These are phyloP conservation scores for Oxytorus armatus DNA, from an alignment of 2,888 invertebrate species.

Conservation along the genomic window DNA sequence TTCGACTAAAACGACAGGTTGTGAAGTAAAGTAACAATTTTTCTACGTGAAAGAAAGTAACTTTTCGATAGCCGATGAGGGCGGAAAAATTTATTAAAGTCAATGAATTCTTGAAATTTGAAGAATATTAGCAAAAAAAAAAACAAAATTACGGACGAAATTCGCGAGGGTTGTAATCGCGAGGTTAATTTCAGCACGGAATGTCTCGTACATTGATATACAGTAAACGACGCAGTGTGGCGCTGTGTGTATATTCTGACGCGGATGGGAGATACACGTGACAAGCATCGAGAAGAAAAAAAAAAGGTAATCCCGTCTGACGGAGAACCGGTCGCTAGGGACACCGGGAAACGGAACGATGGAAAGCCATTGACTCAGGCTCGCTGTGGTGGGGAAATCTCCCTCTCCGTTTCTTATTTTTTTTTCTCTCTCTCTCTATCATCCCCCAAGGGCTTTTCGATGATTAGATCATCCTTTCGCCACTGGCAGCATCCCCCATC, in stretches of 20 bases:
- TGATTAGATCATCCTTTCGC: constrained; percentile 73
- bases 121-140: too few species aligned
- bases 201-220: background rate
- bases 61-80: too few species aligned
- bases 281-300: constrained; percentile 79
- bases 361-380: constrained; percentile 77
- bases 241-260: background rate
- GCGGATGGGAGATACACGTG: constrained; percentile 76
- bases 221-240: background rate
- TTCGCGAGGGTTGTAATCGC: too few species aligned
- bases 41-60: too few species aligned
- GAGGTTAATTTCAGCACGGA: too few species aligned
- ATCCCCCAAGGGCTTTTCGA: constrained; percentile 71
- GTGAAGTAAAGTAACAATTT: too few species aligned
- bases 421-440: too few species aligned
- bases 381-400: constrained; percentile 59
- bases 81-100: too few species aligned
- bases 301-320: constrained; percentile 78
- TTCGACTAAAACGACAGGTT: too few species aligned
- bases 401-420: constrained; percentile 68
- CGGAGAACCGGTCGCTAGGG: constrained; percentile 73
- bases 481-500: constrained; percentile 66
- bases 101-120: too few species aligned
- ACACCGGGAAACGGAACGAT: constrained; percentile 67
- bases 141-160: background rate